A percentile compares a stretch with the other conserved stretches of the same genome.
These are phyloP conservation scores for Conus betulinus DNA, from an alignment of 1,140 invertebrate species.

Conservation along the genomic window DNA sequence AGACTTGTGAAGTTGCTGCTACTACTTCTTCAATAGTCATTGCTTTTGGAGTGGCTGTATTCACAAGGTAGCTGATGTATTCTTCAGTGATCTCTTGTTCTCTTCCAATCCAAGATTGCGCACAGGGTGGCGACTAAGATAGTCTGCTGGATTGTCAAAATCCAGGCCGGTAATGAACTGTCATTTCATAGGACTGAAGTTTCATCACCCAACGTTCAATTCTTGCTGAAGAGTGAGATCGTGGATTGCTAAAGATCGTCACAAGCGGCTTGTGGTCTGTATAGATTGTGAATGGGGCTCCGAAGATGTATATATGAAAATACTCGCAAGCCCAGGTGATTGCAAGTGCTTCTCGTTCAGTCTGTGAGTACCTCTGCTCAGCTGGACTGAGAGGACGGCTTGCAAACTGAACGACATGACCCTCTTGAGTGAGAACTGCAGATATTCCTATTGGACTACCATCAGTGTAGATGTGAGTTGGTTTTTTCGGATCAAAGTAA, in stretches of 20 bases:
- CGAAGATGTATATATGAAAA: slow-evolving; percentile 74
- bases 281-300: slow-evolving; percentile 64
- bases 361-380: slow-evolving; percentile 70
- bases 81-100: no score
- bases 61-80: no score
- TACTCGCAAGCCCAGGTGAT: slow-evolving; percentile 74
- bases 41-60: background rate
- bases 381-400: slow-evolving; percentile 47
- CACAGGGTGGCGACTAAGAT: no score
- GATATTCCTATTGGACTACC: slow-evolving; percentile 50
- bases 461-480: slow-evolving; percentile 44
- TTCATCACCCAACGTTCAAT: slow-evolving; percentile 57
- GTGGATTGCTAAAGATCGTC: slow-evolving; percentile 53
- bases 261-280: slow-evolving; percentile 73
- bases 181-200: slow-evolving; percentile 20
- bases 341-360: slow-evolving; percentile 74
- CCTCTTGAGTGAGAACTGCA: slow-evolving; percentile 43
- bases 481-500: slow-evolving; percentile 50
- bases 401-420: slow-evolving; percentile 42
- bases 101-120: no score
- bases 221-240: slow-evolving; percentile 34
- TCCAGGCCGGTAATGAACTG: slow-evolving; percentile 53
- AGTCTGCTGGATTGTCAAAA: no score
- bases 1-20: background rate
- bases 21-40: background rate